phyloP scores from a whole-genome alignment of 2,797 vertebrate species.

The Taeniopygia guttata region DNA sequence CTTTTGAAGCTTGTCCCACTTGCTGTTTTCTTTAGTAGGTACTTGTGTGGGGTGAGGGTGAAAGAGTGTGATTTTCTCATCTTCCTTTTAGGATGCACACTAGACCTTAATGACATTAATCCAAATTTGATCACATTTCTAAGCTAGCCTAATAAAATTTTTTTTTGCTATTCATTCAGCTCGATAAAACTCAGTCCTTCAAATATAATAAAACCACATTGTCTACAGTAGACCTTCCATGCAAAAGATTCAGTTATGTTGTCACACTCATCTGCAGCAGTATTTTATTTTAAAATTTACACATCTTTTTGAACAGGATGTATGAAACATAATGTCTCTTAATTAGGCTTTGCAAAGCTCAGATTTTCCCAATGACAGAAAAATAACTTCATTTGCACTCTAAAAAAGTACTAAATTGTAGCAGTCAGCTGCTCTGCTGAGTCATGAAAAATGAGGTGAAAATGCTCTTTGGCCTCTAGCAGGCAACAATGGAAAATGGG shows the following conservation, averaged over 20 bases:
- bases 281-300: background rate
- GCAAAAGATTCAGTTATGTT: background rate
- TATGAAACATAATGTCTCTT: background rate
- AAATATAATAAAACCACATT: background rate
- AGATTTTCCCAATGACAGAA: background rate
- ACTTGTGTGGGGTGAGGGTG: rapidly evolving
- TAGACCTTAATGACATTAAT: background rate
- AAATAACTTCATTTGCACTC: background rate
- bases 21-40: background rate
- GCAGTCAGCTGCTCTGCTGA: background rate
- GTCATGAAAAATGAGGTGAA: background rate
- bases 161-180: background rate
- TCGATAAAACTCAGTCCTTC: background rate
- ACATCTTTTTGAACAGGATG: background rate
- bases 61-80: background rate
- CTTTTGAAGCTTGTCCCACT: background rate
- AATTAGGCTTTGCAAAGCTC: background rate
- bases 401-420: background rate
- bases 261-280: background rate
- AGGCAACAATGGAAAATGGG: background rate
- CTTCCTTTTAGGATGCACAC: background rate
- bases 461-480: background rate
- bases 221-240: background rate
- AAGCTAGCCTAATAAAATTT: background rate
- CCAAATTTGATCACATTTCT: background rate